Evolutionary conservation across 2,797 vertebrate species (phyloP), one percentile per base, ranked within the genome.

Genomic region (Hozukius guyotensis): DNA sequence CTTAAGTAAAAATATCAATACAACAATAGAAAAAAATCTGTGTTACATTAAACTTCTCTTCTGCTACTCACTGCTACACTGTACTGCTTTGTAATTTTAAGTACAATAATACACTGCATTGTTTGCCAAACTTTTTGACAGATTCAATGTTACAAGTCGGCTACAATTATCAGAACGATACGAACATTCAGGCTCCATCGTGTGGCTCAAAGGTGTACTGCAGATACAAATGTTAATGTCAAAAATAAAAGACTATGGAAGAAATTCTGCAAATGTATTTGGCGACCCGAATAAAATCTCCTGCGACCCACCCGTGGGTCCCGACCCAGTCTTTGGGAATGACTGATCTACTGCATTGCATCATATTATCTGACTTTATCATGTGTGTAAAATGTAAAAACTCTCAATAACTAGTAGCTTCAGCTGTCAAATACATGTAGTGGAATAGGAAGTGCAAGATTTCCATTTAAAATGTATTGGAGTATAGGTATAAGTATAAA

Each of bases 271-370:
- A 49, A 20, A 49, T 49, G 18, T 20, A 49, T 20, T 20, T 49
- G 18, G 46, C 18, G 46, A 49, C 46, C 46, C 18, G 7, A 49
- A 49, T 49, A 2, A 49, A 20, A 49, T 49, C 7, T 20, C 0
- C 14, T 1, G 42, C 38, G 13, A 42, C 38, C 38, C 38, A 42
- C 38, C 36, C 4, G 36, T 14, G 36, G 12, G 36, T 38, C 36
- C 36, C 12, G 12, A 38, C 36, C 36, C 38, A 42, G 0, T 9
- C 46, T 49, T 49, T 49, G 18, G 46, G 46, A 49, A 49, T 49
- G 18, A 49, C 16, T 49, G 0, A 49, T 49, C 0, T 49, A 53
- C 20, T 53, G 0, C 49, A n/a, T 42, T 24, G 24, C 27, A 31
- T 60, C 14, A 25, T 31, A 66, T 64, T 49, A 18, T 36, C 18